Conservation (phyloP, 2,113 vertebrate genomes). For the Platichthys stellatus region DNA sequence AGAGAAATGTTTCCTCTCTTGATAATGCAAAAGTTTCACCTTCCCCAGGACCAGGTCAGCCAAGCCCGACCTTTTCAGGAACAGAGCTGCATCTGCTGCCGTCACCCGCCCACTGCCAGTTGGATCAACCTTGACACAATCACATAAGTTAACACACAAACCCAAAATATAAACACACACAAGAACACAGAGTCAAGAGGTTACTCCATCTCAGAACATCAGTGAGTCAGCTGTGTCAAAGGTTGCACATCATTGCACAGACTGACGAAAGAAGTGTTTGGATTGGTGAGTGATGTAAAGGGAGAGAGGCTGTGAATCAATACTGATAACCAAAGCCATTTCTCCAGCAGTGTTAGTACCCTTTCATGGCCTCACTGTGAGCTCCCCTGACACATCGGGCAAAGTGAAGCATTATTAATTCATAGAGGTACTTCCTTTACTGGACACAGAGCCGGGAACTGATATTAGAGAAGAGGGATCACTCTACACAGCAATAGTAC, state of each 20-base stretch:
- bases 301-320: conserved; percentile 37
- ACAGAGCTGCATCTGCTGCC: conserved; percentile 93
- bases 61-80: conserved; percentile 95
- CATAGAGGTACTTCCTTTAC: conserved; percentile 67
- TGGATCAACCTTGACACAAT: conserved; percentile 89
- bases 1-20: not conserved
- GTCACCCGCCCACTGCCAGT: conserved; percentile 89
- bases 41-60: conserved; percentile 95
- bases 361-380: conserved; percentile 47
- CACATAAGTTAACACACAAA: not conserved
- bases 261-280: not conserved
- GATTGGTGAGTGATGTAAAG: not conserved
- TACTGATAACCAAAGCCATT: conserved; percentile 40
- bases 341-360: conserved; percentile 29
- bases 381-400: conserved; percentile 48
- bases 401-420: conserved; percentile 79
- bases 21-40: conserved; percentile 76
- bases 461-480: conserved; percentile 35
- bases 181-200: not conserved
- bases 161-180: not conserved
- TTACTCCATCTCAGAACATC: not conserved
- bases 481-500: conserved; percentile 22
- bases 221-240: conserved; percentile 5
- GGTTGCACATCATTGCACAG: not conserved
- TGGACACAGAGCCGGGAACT: conserved; percentile 47